Evolutionary conservation across 2,113 vertebrate genomes (phyloP).

Genomic region (Gila orcuttii): DNA sequence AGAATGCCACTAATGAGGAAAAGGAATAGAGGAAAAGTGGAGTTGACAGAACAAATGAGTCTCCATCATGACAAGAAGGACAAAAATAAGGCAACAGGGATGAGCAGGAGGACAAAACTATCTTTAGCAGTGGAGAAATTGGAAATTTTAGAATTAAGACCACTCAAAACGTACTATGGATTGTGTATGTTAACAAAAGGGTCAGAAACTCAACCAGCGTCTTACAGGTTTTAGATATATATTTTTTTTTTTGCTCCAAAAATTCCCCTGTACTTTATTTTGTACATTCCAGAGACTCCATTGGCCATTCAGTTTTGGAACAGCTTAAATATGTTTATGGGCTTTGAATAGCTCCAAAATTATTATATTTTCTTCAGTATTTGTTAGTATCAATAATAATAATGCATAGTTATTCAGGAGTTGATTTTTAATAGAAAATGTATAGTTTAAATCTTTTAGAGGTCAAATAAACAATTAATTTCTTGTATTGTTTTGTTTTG

Average conservation of each 20-base stretch:
- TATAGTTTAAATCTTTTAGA: neutral
- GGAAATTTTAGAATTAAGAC: neutral
- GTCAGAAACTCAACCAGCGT: neutral
- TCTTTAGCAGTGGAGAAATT: neutral
- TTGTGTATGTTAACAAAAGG: neutral
- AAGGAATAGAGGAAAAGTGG: conserved; percentile 44
- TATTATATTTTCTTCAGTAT: no score
- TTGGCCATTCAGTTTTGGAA: neutral
- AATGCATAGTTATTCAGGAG: neutral
- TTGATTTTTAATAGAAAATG: neutral
- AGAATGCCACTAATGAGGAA: conserved; percentile 56
- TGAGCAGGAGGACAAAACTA: conserved; percentile 49
- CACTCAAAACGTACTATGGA: neutral
- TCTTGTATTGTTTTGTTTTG: no score
- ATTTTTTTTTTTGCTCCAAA: neutral
- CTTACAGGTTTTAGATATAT: neutral
- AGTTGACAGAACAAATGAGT: conserved; percentile 51
- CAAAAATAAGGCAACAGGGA: neutral
- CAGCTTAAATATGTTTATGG: no score
- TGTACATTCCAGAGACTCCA: neutral
- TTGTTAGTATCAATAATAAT: neutral
- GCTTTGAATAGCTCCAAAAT: no score
- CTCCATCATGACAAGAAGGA: conserved; percentile 40
- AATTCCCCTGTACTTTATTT: neutral
- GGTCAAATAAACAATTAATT: neutral